Evolutionary conservation across 1,140 invertebrate species (phyloP).

Genomic region (Brachionus sp.): DNA sequence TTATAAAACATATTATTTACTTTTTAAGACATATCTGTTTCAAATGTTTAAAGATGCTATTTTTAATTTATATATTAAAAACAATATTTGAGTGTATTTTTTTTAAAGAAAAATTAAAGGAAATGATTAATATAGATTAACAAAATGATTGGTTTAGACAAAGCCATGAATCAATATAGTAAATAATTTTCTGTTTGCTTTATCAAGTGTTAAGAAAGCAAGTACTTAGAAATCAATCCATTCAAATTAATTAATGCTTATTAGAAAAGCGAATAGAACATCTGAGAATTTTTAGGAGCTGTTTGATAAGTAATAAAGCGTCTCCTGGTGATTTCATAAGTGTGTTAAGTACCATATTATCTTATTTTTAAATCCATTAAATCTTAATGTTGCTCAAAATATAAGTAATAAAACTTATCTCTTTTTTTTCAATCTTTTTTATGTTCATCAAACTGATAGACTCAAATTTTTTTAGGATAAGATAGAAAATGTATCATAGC

Average conservation of each 20-base stretch:
- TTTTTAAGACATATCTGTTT: no score
- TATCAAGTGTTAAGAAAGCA: background rate
- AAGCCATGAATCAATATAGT: background rate
- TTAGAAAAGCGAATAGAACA: background rate
- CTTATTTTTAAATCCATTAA: background rate
- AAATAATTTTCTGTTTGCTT: background rate
- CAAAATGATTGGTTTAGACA: background rate
- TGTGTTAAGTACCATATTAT: background rate
- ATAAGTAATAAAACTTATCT: background rate
- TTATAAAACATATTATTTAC: no score
- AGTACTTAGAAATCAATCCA: background rate
- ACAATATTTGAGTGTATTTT: no score
- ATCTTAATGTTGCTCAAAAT: background rate
- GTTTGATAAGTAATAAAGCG: background rate
- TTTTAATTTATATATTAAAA: no score
- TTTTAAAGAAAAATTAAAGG: background rate
- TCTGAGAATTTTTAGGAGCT: conserved; percentile 8
- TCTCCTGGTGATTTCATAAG: background rate
- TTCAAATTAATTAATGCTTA: background rate
- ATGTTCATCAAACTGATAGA: conserved; percentile 28
- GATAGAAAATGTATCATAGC: background rate
- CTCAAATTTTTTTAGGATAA: background rate
- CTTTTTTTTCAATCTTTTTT: conserved; percentile 10
- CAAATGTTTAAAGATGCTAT: no score
- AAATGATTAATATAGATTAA: background rate